Percentiles rank a stretch among this genome's conserved stretches.
phyloP scores from a whole-genome alignment of 2,113 vertebrate genomes.

The Dicentrarchus labrax region DNA sequence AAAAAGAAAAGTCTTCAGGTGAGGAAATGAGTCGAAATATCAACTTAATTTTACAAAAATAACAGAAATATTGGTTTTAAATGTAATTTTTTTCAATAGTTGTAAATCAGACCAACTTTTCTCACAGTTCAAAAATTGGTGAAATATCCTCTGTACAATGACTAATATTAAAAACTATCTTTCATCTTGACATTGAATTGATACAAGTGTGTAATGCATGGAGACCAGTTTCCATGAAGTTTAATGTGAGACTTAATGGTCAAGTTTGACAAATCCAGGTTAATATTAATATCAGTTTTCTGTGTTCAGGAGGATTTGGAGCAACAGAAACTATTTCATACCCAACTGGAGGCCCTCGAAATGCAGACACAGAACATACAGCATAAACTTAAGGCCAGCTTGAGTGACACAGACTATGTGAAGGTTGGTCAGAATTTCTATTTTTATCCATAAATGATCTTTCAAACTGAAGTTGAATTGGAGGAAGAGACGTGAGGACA shows the following conservation, averaged over 20 bases:
- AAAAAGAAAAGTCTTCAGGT: constrained; percentile 88
- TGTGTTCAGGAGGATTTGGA: constrained; percentile 76
- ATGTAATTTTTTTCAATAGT: not conserved
- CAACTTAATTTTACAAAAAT: not conserved
- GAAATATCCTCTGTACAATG: too few relatives aligned
- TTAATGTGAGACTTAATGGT: not conserved
- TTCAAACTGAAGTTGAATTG: not conserved
- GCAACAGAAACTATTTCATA: constrained; percentile 83
- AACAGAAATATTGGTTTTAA: not conserved
- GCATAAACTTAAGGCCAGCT: constrained; percentile 63
- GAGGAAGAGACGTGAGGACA: too few relatives aligned
- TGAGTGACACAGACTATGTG: constrained; percentile 64
- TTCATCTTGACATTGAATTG: too few relatives aligned
- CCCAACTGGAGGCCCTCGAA: constrained; percentile 83
- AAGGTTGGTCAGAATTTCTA: constrained; percentile 65
- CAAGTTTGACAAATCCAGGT: not conserved
- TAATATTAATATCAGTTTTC: not conserved
- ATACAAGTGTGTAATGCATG: not conserved
- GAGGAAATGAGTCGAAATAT: not conserved
- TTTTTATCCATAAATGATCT: not conserved
- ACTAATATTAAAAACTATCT: too few relatives aligned
- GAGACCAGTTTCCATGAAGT: not conserved
- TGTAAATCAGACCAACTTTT: too few relatives aligned
- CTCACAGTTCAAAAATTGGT: too few relatives aligned
- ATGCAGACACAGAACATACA: constrained; percentile 71